Conservation (phyloP, 2,888 invertebrate species). For the Panzeria rudis region DNA sequence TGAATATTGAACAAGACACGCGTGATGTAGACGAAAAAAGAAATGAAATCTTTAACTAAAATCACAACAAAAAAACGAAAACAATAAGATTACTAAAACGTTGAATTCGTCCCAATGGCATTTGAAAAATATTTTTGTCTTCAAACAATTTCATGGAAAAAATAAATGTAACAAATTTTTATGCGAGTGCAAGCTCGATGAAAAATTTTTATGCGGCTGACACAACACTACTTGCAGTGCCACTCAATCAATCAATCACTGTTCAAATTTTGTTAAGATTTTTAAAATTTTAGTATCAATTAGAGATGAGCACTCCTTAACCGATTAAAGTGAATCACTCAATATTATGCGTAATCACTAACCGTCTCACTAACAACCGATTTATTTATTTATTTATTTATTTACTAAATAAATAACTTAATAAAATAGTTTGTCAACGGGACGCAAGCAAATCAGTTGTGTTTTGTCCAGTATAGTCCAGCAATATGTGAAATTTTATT, state of each 20-base stretch:
- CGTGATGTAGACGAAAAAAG: slow-evolving; percentile 1
- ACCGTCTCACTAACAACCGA: too few species aligned
- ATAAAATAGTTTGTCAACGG: too few species aligned
- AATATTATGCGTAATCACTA: too few species aligned
- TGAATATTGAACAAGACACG: slow-evolving; percentile 36
- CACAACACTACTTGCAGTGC: slow-evolving; percentile 44
- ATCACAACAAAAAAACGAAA: background rate
- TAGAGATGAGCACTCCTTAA: background rate
- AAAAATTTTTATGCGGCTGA: slow-evolving; percentile 24
- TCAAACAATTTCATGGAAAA: slow-evolving; percentile 33
- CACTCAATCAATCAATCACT: slow-evolving; percentile 61
- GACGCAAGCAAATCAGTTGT: too few species aligned
- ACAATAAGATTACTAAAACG: slow-evolving; percentile 1
- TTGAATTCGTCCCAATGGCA: slow-evolving; percentile 27
- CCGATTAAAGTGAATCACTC: too few species aligned
- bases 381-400: too few species aligned
- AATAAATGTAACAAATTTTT: background rate
- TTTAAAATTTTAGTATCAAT: background rate
- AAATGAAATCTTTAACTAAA: background rate
- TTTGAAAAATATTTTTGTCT: slow-evolving; percentile 20
- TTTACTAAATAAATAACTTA: too few species aligned
- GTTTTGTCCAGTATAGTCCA: too few species aligned
- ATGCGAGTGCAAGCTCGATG: background rate
- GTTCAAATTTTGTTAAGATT: background rate
- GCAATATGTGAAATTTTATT: too few species aligned